Evolutionary conservation across 2,113 vertebrate genomes (phyloP).

Genomic region (Corynorhinus townsendii): DNA sequence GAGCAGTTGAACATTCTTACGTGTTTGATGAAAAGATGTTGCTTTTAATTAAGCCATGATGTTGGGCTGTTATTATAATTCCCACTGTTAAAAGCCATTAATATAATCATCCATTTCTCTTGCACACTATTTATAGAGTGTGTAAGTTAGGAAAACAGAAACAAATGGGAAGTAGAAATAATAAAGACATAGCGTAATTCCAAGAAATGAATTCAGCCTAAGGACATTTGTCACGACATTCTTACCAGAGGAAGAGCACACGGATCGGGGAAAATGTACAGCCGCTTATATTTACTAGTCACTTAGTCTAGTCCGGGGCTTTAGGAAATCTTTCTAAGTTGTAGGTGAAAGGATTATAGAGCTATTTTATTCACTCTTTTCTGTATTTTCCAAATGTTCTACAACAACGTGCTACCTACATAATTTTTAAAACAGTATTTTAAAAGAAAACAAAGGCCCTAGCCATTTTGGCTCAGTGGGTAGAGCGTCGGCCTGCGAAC

Average conservation of each 20-base stretch:
- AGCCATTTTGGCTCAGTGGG: too few species aligned
- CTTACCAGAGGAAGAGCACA: neutral
- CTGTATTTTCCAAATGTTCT: neutral
- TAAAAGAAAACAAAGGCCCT: neutral
- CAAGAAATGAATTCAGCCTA: slow-evolving; percentile 33
- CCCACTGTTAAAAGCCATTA: slow-evolving; percentile 5
- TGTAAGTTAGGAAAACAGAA: neutral
- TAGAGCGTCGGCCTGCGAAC: too few species aligned
- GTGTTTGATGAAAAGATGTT: slow-evolving; percentile 7
- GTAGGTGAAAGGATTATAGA: neutral
- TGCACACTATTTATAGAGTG: slow-evolving; percentile 6
- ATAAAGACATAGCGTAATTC: neutral
- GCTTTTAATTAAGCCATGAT: slow-evolving; percentile 23
- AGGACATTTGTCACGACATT: slow-evolving; percentile 2
- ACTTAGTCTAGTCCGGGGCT: neutral
- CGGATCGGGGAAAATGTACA: neutral
- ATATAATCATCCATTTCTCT: slow-evolving; percentile 26
- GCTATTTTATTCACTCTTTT: slow-evolving; percentile 27
- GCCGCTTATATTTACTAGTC: neutral
- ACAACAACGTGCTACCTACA: neutral
- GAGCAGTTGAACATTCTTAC: slow-evolving; percentile 28
- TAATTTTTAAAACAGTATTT: slow-evolving; percentile 33
- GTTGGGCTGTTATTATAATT: neutral
- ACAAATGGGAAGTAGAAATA: neutral
- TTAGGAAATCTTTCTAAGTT: slow-evolving; percentile 12